Base-by-base conservation (phyloP, 2,113 vertebrate species). In the Brevimyrus niger region DNA sequence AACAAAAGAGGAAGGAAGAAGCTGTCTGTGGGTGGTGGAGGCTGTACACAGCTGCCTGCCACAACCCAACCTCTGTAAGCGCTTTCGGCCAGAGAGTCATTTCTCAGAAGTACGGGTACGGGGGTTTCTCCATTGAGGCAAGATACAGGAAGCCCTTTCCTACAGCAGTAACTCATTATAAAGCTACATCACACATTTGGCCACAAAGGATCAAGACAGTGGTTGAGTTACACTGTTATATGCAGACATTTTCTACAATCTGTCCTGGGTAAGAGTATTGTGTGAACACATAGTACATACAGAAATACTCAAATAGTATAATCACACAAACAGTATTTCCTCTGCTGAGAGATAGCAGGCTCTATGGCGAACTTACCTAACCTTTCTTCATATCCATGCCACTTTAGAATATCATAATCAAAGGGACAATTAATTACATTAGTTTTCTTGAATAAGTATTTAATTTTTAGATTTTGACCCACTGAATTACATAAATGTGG, bases 361-460 rank as follows among this genome's bases (percentile, higher is more conserved):
- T 65, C 7, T n/a, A 65, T 3, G 2, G n/a, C 9, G 3, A 11
- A 65, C 8, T 65, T 31, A 27, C 8, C 2, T 10, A 65, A 65
- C n/a, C n/a, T 38, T 38, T 76, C 13, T 38, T 76, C 31, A 73
- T 35, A 73, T 38, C 13, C 69, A 76, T 15, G 27, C 31, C 69
- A 35, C 69, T 35, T 38, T 38, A 38, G 31, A 76, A 38, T 86
- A 69, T 73, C 58, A 90, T 53, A 85, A 35, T 93, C 91, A 93
- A 90, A 91, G 92, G 91, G 53, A 13, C 46, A 55, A 92, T 91
- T 89, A 93, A 89, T 92, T 65, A 11, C 2, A 27, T 65, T 0
- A 13, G 27, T 65, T 65, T 65, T 9, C 23, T 65, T 65, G 23
- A 61, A 65, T n/a, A 27, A 65, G 23, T 65, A 65, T 65, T 65